These are phyloP conservation scores for Stenodera caucasica DNA, from an alignment of 2,888 invertebrate species.

Conservation along the genomic window DNA sequence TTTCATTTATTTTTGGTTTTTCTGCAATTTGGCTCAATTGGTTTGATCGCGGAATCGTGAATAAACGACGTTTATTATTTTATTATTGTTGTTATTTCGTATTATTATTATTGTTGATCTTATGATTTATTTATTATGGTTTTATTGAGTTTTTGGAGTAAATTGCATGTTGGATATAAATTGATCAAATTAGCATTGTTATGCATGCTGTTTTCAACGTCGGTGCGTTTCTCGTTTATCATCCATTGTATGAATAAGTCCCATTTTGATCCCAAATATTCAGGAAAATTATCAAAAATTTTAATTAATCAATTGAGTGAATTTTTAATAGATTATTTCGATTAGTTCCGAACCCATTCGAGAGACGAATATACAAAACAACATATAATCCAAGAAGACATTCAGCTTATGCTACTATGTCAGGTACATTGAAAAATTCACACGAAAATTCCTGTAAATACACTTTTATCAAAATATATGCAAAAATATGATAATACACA, in stretches of 20 bases:
- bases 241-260: no score
- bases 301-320: conserved; percentile 26
- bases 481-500: background rate
- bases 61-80: no score
- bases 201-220: no score
- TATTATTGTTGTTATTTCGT: background rate
- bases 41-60: no score
- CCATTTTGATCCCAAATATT: background rate
- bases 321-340: conserved; percentile 46
- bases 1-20: conserved; percentile 1
- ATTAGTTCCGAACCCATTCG: conserved; percentile 57
- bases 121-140: background rate
- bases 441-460: background rate
- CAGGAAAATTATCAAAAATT: background rate
- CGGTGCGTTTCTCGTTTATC: no score
- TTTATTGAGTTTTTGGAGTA: background rate
- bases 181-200: background rate
- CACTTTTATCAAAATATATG: background rate
- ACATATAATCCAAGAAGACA: conserved; percentile 56
- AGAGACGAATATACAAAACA: conserved; percentile 55
- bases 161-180: conserved; percentile 1
- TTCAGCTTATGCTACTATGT: conserved; percentile 56
- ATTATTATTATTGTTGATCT: background rate
- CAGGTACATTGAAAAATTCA: conserved; percentile 41
- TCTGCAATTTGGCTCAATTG: conserved; percentile 4